phyloP scores from a whole-genome alignment of 2,113 vertebrate species.

The Cryptotis parvus region DNA sequence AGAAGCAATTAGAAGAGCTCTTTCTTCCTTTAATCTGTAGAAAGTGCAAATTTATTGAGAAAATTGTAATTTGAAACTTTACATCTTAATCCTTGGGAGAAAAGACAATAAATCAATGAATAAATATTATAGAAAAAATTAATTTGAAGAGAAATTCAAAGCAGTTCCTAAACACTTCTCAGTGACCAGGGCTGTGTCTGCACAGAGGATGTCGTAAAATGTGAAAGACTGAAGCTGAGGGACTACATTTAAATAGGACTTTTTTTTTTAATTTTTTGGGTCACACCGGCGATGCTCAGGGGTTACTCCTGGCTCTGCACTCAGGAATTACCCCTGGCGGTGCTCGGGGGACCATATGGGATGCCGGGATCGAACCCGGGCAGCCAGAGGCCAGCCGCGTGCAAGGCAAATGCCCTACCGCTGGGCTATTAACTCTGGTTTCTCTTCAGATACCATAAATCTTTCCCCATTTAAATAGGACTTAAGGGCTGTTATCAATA shows the following conservation, averaged over 20 bases:
- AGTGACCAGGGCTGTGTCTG: not conserved
- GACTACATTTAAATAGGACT: not conserved
- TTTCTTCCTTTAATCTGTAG: not conserved
- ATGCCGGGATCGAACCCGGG: too few species aligned
- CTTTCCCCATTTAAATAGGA: not conserved
- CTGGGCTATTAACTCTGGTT: too few species aligned
- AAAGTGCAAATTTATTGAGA: conserved; percentile 12
- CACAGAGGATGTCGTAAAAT: not conserved
- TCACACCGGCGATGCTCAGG: too few species aligned
- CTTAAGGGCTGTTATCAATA: not conserved
- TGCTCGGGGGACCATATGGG: too few species aligned
- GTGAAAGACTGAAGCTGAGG: not conserved
- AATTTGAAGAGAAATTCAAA: not conserved
- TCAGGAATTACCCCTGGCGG: too few species aligned
- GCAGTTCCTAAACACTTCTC: not conserved
- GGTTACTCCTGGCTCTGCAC: too few species aligned
- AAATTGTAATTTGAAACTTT: not conserved
- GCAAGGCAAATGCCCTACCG: too few species aligned
- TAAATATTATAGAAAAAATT: not conserved
- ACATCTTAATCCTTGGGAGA: not conserved
- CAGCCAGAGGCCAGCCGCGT: too few species aligned
- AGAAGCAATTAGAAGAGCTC: not conserved
- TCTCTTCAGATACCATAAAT: too few species aligned
- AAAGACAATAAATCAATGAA: not conserved
- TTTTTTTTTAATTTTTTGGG: too few species aligned